Percentiles rank a stretch among this genome's conserved stretches.
These are phyloP conservation scores for Scaptodrosophila lebanonensis DNA, from an alignment of 1,140 invertebrate genomes.

Conservation along the genomic window DNA sequence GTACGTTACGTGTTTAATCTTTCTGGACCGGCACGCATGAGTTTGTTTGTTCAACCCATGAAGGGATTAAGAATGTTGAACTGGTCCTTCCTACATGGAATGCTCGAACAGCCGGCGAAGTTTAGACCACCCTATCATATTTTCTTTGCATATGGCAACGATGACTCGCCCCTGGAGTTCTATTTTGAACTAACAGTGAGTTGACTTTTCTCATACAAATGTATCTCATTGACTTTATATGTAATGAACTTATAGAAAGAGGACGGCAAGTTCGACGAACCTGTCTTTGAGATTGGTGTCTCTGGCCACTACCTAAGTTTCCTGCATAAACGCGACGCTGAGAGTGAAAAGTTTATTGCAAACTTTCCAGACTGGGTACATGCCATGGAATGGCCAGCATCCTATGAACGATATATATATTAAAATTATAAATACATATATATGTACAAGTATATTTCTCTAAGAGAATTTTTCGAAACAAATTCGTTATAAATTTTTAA, in stretches of 20 bases:
- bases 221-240: no score
- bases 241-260: slow-evolving; percentile 79
- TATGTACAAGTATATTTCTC: no score
- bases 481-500: no score
- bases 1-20: slow-evolving; percentile 41
- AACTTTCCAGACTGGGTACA: slow-evolving; percentile 53
- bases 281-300: slow-evolving; percentile 41
- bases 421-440: no score
- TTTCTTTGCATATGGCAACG: slow-evolving; percentile 44
- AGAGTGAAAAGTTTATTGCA: slow-evolving; percentile 34
- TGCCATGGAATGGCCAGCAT: slow-evolving; percentile 57
- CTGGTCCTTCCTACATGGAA: slow-evolving; percentile 76
- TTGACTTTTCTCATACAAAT: neutral
- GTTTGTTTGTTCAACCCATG: slow-evolving; percentile 38
- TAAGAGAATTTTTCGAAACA: no score
- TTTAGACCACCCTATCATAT: slow-evolving; percentile 81
- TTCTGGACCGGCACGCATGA: slow-evolving; percentile 83
- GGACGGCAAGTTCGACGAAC: slow-evolving; percentile 45
- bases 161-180: slow-evolving; percentile 79
- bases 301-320: slow-evolving; percentile 51
- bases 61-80: slow-evolving; percentile 37
- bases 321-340: slow-evolving; percentile 30
- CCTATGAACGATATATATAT: slow-evolving; percentile 41
- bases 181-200: slow-evolving; percentile 1
- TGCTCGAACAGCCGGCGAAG: slow-evolving; percentile 80